Evolutionary conservation across 2,113 vertebrate species (phyloP).

Genomic region (Bungarus multicinctus): DNA sequence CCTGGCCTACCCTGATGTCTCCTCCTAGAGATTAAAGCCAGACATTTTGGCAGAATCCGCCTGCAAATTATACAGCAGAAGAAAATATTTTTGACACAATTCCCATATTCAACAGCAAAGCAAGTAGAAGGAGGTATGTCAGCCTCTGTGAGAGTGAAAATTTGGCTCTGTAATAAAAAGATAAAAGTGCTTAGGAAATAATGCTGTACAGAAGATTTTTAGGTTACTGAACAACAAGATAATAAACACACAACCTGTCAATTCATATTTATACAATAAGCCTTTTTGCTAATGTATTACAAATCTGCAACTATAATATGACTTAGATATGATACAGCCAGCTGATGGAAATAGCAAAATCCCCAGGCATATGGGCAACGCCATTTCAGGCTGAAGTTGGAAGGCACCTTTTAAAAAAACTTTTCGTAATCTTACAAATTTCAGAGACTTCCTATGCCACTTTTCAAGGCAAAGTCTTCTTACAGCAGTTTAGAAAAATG

Average conservation of each 20-base stretch:
- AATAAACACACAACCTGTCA: neutral
- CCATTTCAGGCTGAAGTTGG: neutral
- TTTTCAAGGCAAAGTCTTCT: neutral
- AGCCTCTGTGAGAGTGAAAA: neutral
- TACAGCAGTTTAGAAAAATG: neutral
- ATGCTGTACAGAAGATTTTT: neutral
- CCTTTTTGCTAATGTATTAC: neutral
- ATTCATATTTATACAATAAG: neutral
- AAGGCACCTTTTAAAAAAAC: no score
- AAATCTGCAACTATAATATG: neutral
- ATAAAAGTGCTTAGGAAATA: conserved; percentile 1
- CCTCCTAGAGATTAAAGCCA: neutral
- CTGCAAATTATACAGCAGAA: conserved; percentile 7
- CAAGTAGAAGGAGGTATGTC: neutral
- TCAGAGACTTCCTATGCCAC: neutral
- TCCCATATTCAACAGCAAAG: conserved; percentile 7
- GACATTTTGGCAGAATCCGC: neutral
- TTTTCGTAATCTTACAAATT: neutral
- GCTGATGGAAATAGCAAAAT: neutral
- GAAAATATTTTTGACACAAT: conserved; percentile 27
- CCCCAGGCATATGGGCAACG: neutral
- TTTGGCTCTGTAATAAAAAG: neutral
- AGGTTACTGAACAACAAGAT: neutral
- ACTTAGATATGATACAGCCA: neutral
- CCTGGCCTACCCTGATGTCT: neutral